phyloP scores from a whole-genome alignment of 2,888 invertebrate genomes.

The Apoda limacodes region DNA sequence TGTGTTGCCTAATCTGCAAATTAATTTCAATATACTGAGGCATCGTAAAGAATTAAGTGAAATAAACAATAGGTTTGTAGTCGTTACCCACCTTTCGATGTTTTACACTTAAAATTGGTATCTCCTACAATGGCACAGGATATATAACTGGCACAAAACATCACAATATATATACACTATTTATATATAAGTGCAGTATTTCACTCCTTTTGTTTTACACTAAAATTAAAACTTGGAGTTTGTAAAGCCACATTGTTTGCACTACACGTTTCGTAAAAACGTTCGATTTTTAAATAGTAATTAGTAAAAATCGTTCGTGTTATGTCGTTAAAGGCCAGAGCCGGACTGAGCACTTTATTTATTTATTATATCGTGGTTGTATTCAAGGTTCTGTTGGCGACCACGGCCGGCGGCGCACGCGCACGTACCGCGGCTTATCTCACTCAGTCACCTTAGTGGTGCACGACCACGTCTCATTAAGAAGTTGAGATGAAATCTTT shows the following conservation, averaged over 20 bases:
- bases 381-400: conserved; percentile 57
- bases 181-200: conserved; percentile 37
- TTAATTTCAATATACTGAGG: too few species aligned
- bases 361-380: conserved; percentile 52
- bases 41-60: too few species aligned
- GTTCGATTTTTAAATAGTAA: not conserved
- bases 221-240: too few species aligned
- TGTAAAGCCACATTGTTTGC: not conserved
- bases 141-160: conserved; percentile 56
- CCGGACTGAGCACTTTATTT: conserved; percentile 56
- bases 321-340: conserved; percentile 55
- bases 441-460: conserved; percentile 41
- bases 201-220: too few species aligned
- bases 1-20: too few species aligned
- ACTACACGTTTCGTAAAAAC: conserved; percentile 13
- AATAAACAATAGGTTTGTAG: conserved; percentile 4
- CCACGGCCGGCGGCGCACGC: conserved; percentile 37
- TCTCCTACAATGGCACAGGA: conserved; percentile 51
- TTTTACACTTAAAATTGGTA: conserved; percentile 25
- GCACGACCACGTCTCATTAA: conserved; percentile 32
- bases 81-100: conserved; percentile 11
- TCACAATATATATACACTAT: conserved; percentile 55
- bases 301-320: conserved; percentile 44
- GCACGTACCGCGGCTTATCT: conserved; percentile 59
- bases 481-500: conserved; percentile 25